These are phyloP conservation scores for Augochlora pura DNA, from an alignment of 1,140 invertebrate species.

Conservation along the genomic window DNA sequence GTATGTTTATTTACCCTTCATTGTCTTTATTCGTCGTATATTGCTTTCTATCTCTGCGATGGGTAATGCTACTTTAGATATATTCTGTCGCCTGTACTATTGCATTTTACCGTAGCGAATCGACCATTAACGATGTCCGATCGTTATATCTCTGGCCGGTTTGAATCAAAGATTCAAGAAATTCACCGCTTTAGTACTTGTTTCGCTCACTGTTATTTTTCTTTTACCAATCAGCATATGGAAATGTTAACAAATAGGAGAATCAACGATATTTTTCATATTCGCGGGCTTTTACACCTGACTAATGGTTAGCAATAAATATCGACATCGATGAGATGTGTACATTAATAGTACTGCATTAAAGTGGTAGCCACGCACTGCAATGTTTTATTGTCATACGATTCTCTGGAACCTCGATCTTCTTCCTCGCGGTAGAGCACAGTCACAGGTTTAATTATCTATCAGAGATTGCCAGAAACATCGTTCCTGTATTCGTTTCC, in stretches of 20 bases:
- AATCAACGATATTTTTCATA: no score
- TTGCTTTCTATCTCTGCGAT: constrained; percentile 8
- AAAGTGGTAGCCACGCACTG: neutral
- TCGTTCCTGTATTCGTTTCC: no score
- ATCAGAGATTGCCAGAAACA: no score
- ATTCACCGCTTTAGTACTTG: no score
- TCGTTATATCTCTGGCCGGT: no score
- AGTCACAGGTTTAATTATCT: neutral
- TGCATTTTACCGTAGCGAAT: constrained; percentile 26
- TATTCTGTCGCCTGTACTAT: neutral
- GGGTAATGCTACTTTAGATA: neutral
- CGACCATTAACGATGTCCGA: no score
- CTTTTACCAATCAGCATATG: no score
- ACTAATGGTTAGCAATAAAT: constrained; percentile 21
- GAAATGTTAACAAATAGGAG: no score
- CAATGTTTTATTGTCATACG: neutral
- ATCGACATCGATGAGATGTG: neutral
- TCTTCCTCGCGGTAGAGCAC: neutral
- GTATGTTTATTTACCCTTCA: constrained; percentile 52
- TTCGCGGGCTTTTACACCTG: neutral
- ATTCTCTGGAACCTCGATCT: neutral
- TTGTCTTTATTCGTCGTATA: constrained; percentile 12
- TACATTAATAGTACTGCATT: neutral
- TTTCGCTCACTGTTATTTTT: no score
- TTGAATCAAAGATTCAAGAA: no score